Evolutionary conservation across 2,888 invertebrate species (phyloP), one percentile per base, ranked within the genome.

Genomic region (Sminthurides aquaticus): DNA sequence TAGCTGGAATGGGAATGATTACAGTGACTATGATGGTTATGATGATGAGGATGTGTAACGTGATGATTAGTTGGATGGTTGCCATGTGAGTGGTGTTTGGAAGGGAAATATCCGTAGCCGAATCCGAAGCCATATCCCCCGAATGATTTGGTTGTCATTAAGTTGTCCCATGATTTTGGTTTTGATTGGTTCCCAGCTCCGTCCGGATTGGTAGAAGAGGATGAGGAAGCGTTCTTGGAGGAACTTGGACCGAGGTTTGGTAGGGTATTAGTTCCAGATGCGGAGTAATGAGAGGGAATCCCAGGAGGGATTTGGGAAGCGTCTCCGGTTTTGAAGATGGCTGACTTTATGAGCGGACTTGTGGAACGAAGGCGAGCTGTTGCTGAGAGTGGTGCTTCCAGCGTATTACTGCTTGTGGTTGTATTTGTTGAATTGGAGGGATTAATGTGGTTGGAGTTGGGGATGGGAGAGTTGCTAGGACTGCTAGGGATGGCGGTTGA

Each of bases 161-260:
- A 80, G 79, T 91, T 91, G 77, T 91, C 91, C 91, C 91, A 91
- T 0, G 91, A 91, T 77, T 91, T 91, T 0, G 91, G 91, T 76
- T 91, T 92, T 57, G 57, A 62, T 62, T 29, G 64, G 56, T 26
- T 25, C 29, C 18, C 29, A 3, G 25, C 58, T 57, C 29, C 49
- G 26, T 52, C 57, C n/a, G 62, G n/a, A 1, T 52, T 20, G n/a
- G 25, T 3, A 27, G 59, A 27, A 5, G 56, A 24, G 24, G 56
- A 5, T 20, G 56, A n/a, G 49, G 28, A 56, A 34, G 20, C 20
- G 34, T 15, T 15, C 52, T 5, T 8, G 5, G 5, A 20, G 5
- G 52, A 52, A 20, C 52, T 52, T 18, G 15, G 8, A 20, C 20
- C 52, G 20, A 15, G 18, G 20, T 15, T 22, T 15, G 20, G 18